Conservation (phyloP, 2,113 vertebrate genomes). For the Odocoileus hemionus region DNA sequence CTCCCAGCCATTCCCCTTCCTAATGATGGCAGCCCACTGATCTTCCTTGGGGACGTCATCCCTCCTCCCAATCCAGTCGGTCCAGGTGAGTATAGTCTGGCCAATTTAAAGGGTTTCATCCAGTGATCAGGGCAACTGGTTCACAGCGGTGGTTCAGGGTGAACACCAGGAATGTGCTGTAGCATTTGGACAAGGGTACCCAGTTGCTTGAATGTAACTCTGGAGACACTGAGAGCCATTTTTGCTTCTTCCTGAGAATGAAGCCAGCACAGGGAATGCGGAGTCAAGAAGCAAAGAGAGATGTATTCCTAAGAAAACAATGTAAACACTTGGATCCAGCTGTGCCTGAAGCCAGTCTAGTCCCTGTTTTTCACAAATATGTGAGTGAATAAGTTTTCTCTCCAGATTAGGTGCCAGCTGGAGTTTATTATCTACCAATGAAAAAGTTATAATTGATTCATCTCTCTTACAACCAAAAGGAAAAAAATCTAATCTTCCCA, state of each 20-base stretch:
- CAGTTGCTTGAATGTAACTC: neutral
- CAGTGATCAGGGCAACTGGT: neutral
- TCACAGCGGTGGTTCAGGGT: neutral
- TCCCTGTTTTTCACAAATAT: neutral
- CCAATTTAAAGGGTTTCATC: neutral
- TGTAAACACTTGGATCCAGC: neutral
- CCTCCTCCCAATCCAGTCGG: neutral
- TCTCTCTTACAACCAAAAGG: neutral
- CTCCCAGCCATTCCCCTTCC: neutral
- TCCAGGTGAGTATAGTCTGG: neutral
- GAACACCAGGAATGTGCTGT: neutral
- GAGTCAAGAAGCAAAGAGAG: neutral
- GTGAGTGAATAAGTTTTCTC: neutral
- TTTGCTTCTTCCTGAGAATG: neutral
- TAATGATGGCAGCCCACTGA: neutral
- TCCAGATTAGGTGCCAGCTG: neutral
- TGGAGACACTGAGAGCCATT: neutral
- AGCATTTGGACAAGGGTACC: neutral
- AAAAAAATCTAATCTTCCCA: neutral
- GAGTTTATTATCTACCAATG: slow-evolving; percentile 35
- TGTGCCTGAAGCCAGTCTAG: neutral
- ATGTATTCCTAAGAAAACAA: neutral
- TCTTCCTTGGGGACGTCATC: neutral
- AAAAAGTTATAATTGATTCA: slow-evolving; percentile 20
- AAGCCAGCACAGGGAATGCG: neutral